Evolutionary conservation across 2,797 vertebrate species (phyloP).

Genomic region (Sciurus vulgaris): DNA sequence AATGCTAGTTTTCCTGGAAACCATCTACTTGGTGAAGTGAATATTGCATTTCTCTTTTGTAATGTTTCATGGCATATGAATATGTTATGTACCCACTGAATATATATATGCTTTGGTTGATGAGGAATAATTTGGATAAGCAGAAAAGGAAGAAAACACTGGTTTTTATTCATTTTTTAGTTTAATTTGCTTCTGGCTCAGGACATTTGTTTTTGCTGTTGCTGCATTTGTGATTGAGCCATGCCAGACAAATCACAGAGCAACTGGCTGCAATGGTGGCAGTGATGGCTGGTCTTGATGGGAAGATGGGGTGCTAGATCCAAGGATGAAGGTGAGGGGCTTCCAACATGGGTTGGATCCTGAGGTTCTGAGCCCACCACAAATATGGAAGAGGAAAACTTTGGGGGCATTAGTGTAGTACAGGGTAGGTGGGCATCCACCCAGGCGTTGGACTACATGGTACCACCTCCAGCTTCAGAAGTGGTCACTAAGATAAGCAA

Average conservation of each 20-base stretch:
- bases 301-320: not conserved
- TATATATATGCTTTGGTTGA: not conserved
- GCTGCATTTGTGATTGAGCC: not conserved
- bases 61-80: not conserved
- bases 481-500: not conserved
- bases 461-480: not conserved
- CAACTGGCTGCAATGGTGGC: not conserved
- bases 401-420: too few relatives aligned
- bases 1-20: constrained; percentile 62
- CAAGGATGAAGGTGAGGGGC: too few relatives aligned
- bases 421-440: not conserved
- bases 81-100: not conserved
- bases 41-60: not conserved
- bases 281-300: rapidly evolving
- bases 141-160: constrained; percentile 20
- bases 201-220: not conserved
- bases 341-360: rapidly evolving
- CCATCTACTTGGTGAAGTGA: constrained; percentile 51
- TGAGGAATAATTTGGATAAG: not conserved
- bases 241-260: too few relatives aligned
- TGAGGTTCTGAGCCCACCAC: not conserved
- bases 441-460: rapidly evolving
- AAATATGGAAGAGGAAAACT: rapidly evolving
- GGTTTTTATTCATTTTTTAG: not conserved
- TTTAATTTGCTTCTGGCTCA: not conserved